These are phyloP conservation scores for Ligdia adustata DNA, from an alignment of 2,888 invertebrate genomes.

Conservation along the genomic window DNA sequence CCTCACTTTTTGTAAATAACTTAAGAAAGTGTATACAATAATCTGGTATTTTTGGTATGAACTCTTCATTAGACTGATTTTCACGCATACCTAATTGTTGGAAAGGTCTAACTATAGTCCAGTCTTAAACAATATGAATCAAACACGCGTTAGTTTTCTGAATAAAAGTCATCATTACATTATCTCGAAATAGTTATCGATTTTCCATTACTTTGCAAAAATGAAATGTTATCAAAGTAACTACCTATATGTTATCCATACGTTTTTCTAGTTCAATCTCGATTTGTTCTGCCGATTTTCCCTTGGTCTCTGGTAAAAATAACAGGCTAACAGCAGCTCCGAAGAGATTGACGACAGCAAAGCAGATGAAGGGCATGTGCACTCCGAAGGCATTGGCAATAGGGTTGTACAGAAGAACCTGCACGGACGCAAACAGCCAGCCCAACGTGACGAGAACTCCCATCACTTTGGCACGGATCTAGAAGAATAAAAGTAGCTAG, in stretches of 20 bases:
- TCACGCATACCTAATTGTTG: no score
- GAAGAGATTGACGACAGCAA: conserved; percentile 52
- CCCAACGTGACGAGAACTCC: conserved; percentile 47
- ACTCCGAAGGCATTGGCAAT: conserved; percentile 51
- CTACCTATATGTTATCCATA: conserved; percentile 14
- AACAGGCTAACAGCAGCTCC: conserved; percentile 51
- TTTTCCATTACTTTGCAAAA: no score
- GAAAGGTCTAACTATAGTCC: no score
- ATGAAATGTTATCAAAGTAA: no score
- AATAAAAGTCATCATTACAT: no score
- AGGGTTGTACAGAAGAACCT: conserved; percentile 43
- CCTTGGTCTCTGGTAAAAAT: conserved; percentile 70
- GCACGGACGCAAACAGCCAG: conserved; percentile 49
- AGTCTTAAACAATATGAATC: no score
- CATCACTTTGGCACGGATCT: conserved; percentile 59
- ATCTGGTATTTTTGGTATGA: no score
- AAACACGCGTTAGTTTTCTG: no score
- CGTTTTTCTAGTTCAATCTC: conserved; percentile 38
- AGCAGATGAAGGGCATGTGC: conserved; percentile 59
- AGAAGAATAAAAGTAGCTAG: conserved; percentile 32
- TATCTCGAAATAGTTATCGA: no score
- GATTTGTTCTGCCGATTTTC: conserved; percentile 61
- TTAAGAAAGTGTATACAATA: no score
- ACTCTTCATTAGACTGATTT: no score
- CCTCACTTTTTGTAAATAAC: no score